Evolutionary conservation across 1,140 invertebrate genomes (phyloP), one percentile per base, ranked within the genome.

Genomic region (Aphis craccivora): DNA sequence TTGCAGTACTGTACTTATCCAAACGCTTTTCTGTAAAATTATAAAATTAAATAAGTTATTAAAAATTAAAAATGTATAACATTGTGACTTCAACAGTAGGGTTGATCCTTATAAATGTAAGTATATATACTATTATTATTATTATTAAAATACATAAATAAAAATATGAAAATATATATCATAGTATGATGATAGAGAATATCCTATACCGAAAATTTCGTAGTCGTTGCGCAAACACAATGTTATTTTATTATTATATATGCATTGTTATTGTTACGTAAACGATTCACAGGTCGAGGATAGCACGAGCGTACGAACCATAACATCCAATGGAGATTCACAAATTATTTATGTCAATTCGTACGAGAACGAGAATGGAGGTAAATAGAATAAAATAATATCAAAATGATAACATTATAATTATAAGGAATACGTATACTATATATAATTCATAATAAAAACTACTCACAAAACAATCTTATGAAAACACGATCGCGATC

Each of bases 291-390:
- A 93, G 91, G 95, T 25, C 95, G 95, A 95, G 95, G 95, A 96
- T 67, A 93, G 48, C 81, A 93, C 91, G 48, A 93, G 91, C 25
- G 76, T 93, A 53, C 91, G 91, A n/a, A 93, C 91, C 45, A 93
- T 93, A 43, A 93, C 67, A 35, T 93, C 91, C 14, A 93, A 93
- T 18, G 91, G 97, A 53, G 98, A 98, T 95, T 98, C 97, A 0
- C 98, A 99, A 94, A 97, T 99, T 22, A 96, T 99, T 95, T 98
- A 98, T 95, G 97, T 98, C 53, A 97, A 97, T 25, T 97, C 97
- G 0, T 97, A 98, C 94, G 96, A 97, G 55, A 95, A 93, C 55
- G 89, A 94, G 84, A 94, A 94, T n/a, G 94, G 93, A 94, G 94
- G 94, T 94, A 93, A 93, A 91, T 90, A 53, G 20, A 89, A 35